These are phyloP conservation scores for Chymomyza fuscimana DNA, from an alignment of 2,888 invertebrate species.

Conservation along the genomic window DNA sequence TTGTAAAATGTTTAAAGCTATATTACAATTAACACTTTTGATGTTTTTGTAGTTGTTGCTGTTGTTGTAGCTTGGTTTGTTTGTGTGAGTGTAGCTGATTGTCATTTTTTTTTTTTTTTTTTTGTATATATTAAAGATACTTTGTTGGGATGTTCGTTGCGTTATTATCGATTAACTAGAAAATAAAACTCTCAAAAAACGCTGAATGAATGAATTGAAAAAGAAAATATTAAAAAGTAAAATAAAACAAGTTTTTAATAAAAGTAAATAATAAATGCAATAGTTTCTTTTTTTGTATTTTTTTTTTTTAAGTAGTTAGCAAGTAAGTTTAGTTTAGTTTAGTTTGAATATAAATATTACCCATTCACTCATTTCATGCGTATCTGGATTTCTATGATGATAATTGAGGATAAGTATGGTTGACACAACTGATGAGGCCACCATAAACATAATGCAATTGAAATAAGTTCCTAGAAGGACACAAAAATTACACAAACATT, in stretches of 20 bases:
- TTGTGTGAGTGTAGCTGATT: conserved; percentile 9
- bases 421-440: conserved; percentile 98
- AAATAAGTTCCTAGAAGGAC: conserved; percentile 93
- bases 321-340: conserved; percentile 57
- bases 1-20: conserved; percentile 2
- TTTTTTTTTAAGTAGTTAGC: conserved; percentile 50
- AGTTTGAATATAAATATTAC: conserved; percentile 83
- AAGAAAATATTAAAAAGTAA: neutral
- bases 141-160: conserved; percentile 29
- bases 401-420: conserved; percentile 98
- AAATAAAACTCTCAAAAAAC: conserved; percentile 2
- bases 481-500: conserved; percentile 80
- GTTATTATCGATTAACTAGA: neutral
- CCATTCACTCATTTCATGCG: conserved; percentile 98
- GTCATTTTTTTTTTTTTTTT: no score
- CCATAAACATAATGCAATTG: conserved; percentile 99
- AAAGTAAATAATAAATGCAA: conserved; percentile 14
- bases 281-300: conserved; percentile 17
- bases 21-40: conserved; percentile 9
- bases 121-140: neutral
- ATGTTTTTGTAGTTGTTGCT: conserved; percentile 11
- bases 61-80: conserved; percentile 1
- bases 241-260: neutral
- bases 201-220: neutral
- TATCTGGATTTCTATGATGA: conserved; percentile 97